These are phyloP conservation scores for Heliothis virescens DNA, from an alignment of 1,140 invertebrate genomes.

Conservation along the genomic window DNA sequence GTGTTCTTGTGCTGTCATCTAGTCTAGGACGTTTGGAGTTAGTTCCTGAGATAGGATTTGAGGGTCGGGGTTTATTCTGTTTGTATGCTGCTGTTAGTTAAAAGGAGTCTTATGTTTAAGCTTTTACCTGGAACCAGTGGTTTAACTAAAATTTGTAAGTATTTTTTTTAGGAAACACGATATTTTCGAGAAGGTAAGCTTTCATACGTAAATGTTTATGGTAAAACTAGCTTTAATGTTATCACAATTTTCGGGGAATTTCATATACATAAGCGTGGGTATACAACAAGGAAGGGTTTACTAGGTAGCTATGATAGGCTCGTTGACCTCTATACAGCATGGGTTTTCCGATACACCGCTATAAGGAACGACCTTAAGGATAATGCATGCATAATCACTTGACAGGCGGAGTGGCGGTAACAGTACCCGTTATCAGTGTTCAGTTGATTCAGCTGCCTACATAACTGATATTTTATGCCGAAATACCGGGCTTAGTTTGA, in stretches of 20 bases:
- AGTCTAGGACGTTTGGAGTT: background rate
- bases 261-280: no score
- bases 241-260: no score
- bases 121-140: background rate
- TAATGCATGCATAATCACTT: conserved; percentile 31
- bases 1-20: background rate
- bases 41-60: background rate
- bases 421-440: background rate
- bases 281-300: no score
- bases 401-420: background rate
- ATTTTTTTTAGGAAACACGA: no score
- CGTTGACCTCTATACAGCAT: conserved; percentile 1
- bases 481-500: background rate
- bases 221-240: no score
- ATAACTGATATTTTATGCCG: background rate
- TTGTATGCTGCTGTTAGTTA: background rate
- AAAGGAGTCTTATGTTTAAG: background rate
- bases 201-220: no score
- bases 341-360: conserved; percentile 2
- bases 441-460: conserved; percentile 15
- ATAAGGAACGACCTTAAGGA: conserved; percentile 15
- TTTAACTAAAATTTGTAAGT: no score
- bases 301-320: no score
- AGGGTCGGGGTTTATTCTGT: background rate
- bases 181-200: no score